Evolutionary conservation across 1,140 invertebrate genomes (phyloP).

Genomic region (Zaprionus nigranus): DNA sequence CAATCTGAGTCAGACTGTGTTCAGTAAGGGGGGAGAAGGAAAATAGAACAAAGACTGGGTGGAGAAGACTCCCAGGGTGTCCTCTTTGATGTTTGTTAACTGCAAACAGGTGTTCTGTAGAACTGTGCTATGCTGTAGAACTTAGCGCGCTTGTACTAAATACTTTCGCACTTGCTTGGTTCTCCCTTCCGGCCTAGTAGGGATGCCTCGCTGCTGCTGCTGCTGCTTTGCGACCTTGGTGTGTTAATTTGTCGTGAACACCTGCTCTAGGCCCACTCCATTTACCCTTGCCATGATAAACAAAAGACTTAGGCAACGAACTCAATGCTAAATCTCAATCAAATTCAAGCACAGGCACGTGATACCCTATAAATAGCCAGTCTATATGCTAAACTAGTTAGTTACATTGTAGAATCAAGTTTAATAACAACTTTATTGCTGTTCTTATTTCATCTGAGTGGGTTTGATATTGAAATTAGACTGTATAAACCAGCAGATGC

Average conservation of each 20-base stretch:
- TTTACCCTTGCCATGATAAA: constrained; percentile 28
- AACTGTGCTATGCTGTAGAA: neutral
- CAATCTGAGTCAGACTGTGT: neutral
- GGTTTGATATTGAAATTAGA: neutral
- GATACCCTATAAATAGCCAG: neutral
- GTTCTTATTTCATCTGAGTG: no score
- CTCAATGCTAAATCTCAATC: constrained; percentile 15
- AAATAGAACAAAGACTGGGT: neutral
- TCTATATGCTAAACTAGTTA: no score
- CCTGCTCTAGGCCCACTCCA: constrained; percentile 29
- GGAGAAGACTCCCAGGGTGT: neutral
- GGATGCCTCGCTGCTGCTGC: constrained; percentile 2
- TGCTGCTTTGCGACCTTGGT: constrained; percentile 80
- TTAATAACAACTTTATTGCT: no score
- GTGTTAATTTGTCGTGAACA: constrained; percentile 77
- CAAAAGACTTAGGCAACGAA: constrained; percentile 66
- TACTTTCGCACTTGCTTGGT: constrained; percentile 69
- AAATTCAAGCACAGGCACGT: constrained; percentile 1
- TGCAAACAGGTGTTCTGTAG: constrained; percentile 53
- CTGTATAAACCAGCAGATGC: constrained; percentile 8
- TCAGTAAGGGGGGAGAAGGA: no score
- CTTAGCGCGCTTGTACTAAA: constrained; percentile 71
- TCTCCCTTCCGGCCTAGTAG: constrained; percentile 21
- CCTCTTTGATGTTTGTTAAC: constrained; percentile 12
- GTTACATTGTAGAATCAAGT: no score